Evolutionary conservation across 2,113 vertebrate species (phyloP).

Genomic region (Hystrix cristata): DNA sequence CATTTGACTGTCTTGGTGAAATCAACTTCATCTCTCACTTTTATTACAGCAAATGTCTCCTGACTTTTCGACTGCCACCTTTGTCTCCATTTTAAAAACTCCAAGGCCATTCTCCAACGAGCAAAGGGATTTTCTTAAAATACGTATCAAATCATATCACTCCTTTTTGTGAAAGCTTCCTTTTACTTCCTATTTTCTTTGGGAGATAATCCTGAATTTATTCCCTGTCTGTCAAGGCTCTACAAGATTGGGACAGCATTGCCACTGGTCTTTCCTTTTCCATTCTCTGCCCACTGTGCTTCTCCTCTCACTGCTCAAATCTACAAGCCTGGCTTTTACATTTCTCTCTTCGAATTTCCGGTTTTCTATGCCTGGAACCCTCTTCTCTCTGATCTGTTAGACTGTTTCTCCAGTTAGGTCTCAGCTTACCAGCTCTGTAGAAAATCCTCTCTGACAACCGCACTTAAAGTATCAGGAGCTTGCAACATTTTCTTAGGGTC

Average conservation of each 20-base stretch:
- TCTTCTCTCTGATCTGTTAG: neutral
- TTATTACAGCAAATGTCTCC: neutral
- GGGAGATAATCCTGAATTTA: neutral
- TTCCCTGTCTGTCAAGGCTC: neutral
- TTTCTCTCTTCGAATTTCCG: neutral
- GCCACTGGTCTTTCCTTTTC: neutral
- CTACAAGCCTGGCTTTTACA: neutral
- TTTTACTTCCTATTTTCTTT: neutral
- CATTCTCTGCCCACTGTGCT: neutral
- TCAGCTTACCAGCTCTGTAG: neutral
- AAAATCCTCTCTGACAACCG: neutral
- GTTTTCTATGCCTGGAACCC: neutral
- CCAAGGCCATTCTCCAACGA: neutral
- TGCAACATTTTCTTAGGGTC: slow-evolving; percentile 29
- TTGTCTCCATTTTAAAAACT: neutral
- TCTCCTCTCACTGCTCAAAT: neutral
- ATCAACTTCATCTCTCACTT: neutral
- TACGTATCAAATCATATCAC: neutral
- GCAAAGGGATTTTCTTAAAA: neutral
- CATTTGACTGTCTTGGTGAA: neutral
- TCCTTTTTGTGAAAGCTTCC: neutral
- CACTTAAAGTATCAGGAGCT: neutral
- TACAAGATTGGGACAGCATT: neutral
- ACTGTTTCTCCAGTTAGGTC: neutral
- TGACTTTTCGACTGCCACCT: neutral